phyloP scores from a whole-genome alignment of 2,888 invertebrate species.

The Achlya flavicornis region DNA sequence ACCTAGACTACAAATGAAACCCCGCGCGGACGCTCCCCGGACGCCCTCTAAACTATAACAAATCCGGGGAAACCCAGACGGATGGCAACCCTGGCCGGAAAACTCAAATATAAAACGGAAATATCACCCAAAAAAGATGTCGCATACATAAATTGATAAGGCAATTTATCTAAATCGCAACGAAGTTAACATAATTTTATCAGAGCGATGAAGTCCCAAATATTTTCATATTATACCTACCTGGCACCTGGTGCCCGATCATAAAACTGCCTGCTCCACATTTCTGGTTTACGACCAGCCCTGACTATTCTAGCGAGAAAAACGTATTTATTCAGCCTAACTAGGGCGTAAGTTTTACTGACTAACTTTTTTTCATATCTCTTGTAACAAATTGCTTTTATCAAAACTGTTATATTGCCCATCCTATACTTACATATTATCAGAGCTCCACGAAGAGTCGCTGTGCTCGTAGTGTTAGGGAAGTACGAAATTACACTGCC shows the following conservation, averaged over 20 bases:
- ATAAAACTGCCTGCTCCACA: neutral
- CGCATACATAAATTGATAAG: neutral
- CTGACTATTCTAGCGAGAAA: neutral
- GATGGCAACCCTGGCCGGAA: too few species aligned
- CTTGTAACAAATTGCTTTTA: neutral
- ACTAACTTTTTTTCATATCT: neutral
- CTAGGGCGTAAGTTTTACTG: neutral
- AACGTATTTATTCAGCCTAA: neutral
- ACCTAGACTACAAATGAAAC: too few species aligned
- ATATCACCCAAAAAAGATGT: neutral
- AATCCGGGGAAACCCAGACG: too few species aligned
- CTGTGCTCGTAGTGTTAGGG: too few species aligned
- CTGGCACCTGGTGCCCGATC: neutral
- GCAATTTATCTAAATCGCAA: neutral
- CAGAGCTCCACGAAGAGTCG: too few species aligned
- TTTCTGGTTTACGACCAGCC: conserved; percentile 4
- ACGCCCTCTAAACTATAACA: too few species aligned
- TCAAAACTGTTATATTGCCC: neutral
- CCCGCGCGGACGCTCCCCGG: too few species aligned
- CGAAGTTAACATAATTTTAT: neutral
- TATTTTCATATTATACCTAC: neutral
- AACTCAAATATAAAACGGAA: too few species aligned
- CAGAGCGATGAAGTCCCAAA: neutral
- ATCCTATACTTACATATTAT: too few species aligned
- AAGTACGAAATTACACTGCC: too few species aligned